Percentiles rank a stretch among this genome's conserved stretches.
These are phyloP conservation scores for Lucilia sericata DNA, from an alignment of 1,140 invertebrate genomes.

Conservation along the genomic window DNA sequence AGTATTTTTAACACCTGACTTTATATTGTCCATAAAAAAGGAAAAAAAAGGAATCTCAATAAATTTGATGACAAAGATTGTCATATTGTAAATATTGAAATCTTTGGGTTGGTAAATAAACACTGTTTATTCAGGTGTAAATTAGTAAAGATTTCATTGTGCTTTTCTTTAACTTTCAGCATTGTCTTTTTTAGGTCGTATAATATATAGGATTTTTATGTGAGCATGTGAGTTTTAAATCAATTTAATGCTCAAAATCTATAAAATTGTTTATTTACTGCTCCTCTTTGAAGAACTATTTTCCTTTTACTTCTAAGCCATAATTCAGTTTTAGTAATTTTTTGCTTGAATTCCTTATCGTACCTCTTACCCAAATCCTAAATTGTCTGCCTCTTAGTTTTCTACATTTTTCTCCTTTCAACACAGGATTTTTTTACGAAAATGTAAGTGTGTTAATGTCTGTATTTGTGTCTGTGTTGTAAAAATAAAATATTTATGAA, in stretches of 20 bases:
- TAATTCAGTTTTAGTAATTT: background rate
- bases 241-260: constrained; percentile 10
- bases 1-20: background rate
- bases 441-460: background rate
- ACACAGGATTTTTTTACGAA: background rate
- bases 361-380: too few species aligned
- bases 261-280: background rate
- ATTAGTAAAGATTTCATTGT: constrained; percentile 3
- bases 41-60: background rate
- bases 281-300: too few species aligned
- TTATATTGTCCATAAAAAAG: background rate
- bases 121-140: background rate
- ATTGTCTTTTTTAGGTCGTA: background rate
- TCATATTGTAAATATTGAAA: background rate
- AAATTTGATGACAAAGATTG: background rate
- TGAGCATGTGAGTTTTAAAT: background rate
- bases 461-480: background rate
- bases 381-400: background rate
- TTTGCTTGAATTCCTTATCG: background rate
- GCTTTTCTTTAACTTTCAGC: background rate
- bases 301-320: background rate
- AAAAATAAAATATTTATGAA: constrained; percentile 10
- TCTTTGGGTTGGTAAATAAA: background rate
- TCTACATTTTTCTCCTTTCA: background rate
- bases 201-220: background rate